Conservation (phyloP, 2,113 vertebrate genomes). For the Indri indri region DNA sequence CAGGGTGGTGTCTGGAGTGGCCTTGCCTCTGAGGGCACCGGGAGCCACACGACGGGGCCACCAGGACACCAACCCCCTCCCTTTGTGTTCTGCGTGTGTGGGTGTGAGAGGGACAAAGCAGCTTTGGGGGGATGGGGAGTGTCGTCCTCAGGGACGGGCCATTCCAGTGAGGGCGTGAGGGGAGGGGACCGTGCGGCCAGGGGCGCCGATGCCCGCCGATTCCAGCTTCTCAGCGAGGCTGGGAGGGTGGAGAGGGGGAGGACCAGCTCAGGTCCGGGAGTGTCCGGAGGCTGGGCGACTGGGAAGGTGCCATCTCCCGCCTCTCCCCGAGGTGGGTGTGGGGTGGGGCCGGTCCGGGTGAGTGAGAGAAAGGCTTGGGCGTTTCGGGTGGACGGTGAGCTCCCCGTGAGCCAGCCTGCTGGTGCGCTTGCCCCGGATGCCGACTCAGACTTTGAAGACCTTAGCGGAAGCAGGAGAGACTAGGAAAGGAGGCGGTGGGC, state of each 20-base stretch:
- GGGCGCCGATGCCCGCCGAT: background rate
- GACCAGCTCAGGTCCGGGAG: background rate
- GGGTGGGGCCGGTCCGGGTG: background rate
- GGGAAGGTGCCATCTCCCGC: background rate
- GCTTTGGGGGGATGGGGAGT: rapidly evolving
- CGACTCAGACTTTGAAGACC: background rate
- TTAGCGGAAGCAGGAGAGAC: background rate
- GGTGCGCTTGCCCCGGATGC: background rate
- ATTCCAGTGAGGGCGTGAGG: background rate
- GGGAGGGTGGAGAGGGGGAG: background rate
- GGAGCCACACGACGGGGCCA: background rate
- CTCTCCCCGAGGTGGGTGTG: background rate
- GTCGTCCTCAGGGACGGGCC: background rate
- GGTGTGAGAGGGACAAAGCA: too few relatives aligned
- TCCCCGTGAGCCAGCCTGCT: background rate
- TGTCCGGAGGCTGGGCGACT: background rate
- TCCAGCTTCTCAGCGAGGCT: background rate
- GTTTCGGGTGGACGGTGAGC: background rate
- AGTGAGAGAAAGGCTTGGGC: background rate
- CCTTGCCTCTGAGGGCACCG: background rate
- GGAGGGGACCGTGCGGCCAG: background rate
- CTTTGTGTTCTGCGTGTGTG: background rate
- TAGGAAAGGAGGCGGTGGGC: background rate
- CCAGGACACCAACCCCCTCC: rapidly evolving
- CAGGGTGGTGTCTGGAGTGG: background rate